Evolutionary conservation across 2,797 vertebrate genomes (phyloP), one percentile per base, ranked within the genome.

Genomic region (Lycodopsis pacificus): DNA sequence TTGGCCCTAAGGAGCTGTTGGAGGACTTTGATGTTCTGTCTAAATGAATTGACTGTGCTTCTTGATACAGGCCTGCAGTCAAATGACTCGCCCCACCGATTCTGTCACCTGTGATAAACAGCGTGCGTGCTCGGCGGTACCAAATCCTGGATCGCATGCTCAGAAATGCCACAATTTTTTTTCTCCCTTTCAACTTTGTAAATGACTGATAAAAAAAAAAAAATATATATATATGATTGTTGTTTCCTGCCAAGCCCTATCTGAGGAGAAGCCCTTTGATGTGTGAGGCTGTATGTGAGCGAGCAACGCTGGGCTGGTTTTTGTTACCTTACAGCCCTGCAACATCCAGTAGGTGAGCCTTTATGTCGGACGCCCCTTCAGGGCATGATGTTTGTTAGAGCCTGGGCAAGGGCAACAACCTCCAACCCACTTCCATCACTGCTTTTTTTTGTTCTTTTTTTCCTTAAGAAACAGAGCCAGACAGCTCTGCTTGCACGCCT

Each of bases 1-100:
- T 58, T 75, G 84, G 88, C 91, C 92, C 90, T 71, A 73, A 93
- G 92, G 93, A 94, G 90, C 92, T 86, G 90, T 93, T 90, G 87
- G 86, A 83, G 77, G 84, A 92, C 93, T 94, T 94, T 94, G 93
- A 94, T 93, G 93, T 94, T 91, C 78, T 84, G 89, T 92, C 90
- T 92, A 94, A 93, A 94, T 92, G 91, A 93, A 94, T 92, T 85
- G 88, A 91, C 88, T 91, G 79, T 86, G 92, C 86, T 93, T 88
- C 91, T 88, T 86, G 87, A 94, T 89, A 83, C 77, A 81, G 83
- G 91, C 90, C 90, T 84, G 40, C 85, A 87, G 88, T 83, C 83
- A 86, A 84, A 77, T 9, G 70, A 74, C 84, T 65, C 81, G 82
- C 84, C 84, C 82, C 65, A 68, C 75, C n/a, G 56, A 79, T 88